Conservation (phyloP, 2,888 invertebrate genomes). For the Dilophus febrilis region DNA sequence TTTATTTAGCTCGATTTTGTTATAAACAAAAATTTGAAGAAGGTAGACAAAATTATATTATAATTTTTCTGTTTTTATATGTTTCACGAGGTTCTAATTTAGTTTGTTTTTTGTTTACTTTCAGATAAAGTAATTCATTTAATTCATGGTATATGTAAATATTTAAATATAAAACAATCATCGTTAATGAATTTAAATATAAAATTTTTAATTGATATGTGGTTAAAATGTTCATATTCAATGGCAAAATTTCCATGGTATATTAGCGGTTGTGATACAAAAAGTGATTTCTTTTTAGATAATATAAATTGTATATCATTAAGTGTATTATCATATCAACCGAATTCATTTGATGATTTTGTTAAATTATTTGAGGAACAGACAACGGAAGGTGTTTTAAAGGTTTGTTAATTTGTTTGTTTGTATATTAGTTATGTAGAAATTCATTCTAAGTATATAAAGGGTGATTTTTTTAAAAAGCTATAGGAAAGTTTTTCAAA, state of each 20-base stretch:
- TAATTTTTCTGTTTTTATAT: background rate
- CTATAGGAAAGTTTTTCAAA: too few relatives aligned
- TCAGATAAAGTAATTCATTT: background rate
- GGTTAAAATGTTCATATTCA: constrained; percentile 3
- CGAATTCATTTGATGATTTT: constrained; percentile 3
- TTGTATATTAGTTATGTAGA: too few relatives aligned
- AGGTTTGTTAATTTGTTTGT: too few relatives aligned
- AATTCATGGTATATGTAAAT: background rate
- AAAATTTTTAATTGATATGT: constrained; percentile 3
- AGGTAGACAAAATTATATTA: background rate
- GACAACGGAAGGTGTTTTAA: background rate
- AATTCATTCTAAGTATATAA: too few relatives aligned
- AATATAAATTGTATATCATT: constrained; percentile 4
- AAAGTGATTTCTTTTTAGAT: constrained; percentile 5
- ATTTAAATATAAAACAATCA: background rate
- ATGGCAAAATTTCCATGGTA: constrained; percentile 7
- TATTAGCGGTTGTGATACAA: constrained; percentile 1
- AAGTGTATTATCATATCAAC: constrained; percentile 1
- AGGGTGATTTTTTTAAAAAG: too few relatives aligned
- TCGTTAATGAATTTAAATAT: constrained; percentile 4
- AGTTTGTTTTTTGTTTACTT: background rate
- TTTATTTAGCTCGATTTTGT: background rate
- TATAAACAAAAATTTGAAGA: background rate
- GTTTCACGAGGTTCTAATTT: background rate
- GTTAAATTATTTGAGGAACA: background rate